These are phyloP conservation scores for Acanthosepion lycidas DNA, from an alignment of 2,888 invertebrate genomes.

Conservation along the genomic window DNA sequence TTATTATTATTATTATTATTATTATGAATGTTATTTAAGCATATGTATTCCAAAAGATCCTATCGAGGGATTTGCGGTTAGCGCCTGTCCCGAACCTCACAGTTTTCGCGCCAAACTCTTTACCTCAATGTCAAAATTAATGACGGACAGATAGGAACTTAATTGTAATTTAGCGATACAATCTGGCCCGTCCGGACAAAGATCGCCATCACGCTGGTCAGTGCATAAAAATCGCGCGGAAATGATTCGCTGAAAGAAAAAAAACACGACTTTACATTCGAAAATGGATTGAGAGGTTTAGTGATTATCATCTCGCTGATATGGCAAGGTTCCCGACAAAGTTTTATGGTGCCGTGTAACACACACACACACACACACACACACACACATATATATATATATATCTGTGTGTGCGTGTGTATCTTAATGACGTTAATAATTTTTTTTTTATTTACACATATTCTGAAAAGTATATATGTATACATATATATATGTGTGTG, in stretches of 20 bases:
- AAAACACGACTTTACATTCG: not conserved
- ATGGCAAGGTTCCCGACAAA: not conserved
- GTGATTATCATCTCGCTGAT: slow-evolving; percentile 33
- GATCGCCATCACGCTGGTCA: not conserved
- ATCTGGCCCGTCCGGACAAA: not conserved
- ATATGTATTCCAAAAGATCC: not conserved
- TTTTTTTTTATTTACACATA: too few relatives aligned
- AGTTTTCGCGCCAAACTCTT: not conserved
- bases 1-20: too few relatives aligned
- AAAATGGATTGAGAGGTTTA: not conserved
- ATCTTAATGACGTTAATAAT: too few relatives aligned
- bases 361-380: not conserved
- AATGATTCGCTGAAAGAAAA: not conserved
- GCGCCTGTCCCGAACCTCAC: not conserved
- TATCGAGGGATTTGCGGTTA: not conserved
- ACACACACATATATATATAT: not conserved
- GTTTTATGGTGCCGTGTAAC: not conserved
- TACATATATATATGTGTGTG: too few relatives aligned
- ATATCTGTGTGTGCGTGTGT: too few relatives aligned
- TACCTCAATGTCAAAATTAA: not conserved
- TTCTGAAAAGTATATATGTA: too few relatives aligned
- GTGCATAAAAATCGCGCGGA: not conserved
- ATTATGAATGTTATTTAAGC: not conserved
- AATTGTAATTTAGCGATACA: not conserved
- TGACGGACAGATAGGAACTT: not conserved